These are phyloP conservation scores for Delphinus delphis DNA, from an alignment of 2,113 vertebrate genomes.

Conservation along the genomic window DNA sequence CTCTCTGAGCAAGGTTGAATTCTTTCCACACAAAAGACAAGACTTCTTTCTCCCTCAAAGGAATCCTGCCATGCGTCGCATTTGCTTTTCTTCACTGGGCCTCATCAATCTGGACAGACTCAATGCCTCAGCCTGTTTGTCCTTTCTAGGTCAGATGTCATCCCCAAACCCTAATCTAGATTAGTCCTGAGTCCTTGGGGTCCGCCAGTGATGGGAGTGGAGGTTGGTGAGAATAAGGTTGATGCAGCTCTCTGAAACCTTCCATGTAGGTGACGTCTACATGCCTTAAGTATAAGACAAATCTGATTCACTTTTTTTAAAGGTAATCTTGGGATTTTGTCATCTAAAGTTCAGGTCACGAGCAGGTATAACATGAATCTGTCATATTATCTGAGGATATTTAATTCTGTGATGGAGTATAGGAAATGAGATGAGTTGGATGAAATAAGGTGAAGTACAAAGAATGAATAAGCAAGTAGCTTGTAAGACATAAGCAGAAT, in stretches of 20 bases:
- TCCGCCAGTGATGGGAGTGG: neutral
- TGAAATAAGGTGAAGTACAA: neutral
- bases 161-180: neutral
- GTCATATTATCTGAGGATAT: neutral
- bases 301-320: neutral
- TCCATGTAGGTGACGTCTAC: neutral
- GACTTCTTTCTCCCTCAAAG: neutral
- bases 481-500: neutral
- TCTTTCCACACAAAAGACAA: neutral
- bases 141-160: neutral
- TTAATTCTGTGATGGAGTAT: neutral
- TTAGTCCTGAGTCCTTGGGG: neutral
- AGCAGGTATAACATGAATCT: neutral
- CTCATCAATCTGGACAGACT: neutral
- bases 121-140: neutral
- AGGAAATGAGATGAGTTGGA: neutral
- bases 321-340: neutral
- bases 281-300: neutral
- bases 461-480: neutral
- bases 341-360: neutral
- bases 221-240: neutral
- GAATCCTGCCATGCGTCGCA: too few relatives aligned
- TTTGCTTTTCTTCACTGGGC: neutral
- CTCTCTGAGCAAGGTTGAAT: neutral
- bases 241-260: neutral